Conservation (phyloP, 2,113 vertebrate species). For the Brachypteracias leptosomus region DNA sequence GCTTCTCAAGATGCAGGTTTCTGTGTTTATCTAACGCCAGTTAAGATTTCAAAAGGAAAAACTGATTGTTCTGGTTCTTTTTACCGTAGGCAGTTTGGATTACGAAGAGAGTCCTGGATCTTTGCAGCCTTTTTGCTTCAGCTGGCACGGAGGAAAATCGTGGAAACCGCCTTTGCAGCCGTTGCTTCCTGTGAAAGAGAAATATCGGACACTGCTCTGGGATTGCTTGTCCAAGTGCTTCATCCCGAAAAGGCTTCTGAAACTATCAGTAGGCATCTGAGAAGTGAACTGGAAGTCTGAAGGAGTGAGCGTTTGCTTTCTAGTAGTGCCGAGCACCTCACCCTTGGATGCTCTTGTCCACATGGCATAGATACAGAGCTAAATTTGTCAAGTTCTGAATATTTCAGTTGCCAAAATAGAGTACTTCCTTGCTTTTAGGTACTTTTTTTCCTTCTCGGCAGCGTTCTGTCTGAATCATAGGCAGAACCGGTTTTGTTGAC, state of each 20-base stretch:
- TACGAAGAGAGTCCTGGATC: background rate
- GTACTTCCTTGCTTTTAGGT: background rate
- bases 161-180: background rate
- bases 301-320: background rate
- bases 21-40: background rate
- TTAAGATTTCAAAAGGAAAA: background rate
- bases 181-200: background rate
- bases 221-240: conserved; percentile 19
- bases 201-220: background rate
- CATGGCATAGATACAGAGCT: conserved; percentile 46
- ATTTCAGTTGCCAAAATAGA: background rate
- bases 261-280: background rate
- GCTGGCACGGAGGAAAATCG: background rate
- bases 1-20: background rate
- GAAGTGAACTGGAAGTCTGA: background rate
- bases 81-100: background rate
- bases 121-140: background rate
- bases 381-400: conserved; percentile 16
- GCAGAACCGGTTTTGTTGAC: background rate
- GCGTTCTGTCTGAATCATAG: background rate
- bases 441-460: background rate
- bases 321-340: background rate
- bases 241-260: conserved; percentile 31
- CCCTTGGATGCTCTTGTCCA: conserved; percentile 13
- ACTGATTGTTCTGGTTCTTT: background rate